Percentiles rank a stretch among this genome's conserved stretches.
phyloP scores from a whole-genome alignment of 2,113 vertebrate genomes.

The Psittacara wagleri region DNA sequence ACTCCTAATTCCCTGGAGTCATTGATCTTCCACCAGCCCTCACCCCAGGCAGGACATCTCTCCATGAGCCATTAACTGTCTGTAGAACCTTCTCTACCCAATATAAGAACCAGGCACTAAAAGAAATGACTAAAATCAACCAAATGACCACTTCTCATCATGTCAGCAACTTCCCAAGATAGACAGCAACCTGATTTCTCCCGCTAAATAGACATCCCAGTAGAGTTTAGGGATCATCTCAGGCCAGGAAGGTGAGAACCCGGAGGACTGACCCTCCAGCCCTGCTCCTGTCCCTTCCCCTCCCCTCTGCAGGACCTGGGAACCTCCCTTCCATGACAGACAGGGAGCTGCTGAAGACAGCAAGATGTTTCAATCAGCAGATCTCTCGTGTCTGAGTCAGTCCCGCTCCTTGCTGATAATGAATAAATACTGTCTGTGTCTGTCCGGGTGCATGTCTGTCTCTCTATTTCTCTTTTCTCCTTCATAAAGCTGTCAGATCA shows the following conservation, averaged over 20 bases:
- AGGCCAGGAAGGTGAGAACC: background rate
- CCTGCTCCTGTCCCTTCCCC: background rate
- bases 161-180: accelerated
- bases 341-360: background rate
- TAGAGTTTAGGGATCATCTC: background rate
- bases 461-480: slow-evolving; percentile 60
- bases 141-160: background rate
- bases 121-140: background rate
- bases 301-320: background rate
- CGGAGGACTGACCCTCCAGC: background rate
- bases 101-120: background rate
- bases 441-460: background rate
- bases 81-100: background rate
- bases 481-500: slow-evolving; percentile 56
- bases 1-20: background rate
- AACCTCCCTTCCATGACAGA: background rate
- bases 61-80: background rate
- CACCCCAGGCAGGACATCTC: background rate
- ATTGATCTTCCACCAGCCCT: background rate
- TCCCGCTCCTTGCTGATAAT: slow-evolving; percentile 19
- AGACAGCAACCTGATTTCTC: background rate
- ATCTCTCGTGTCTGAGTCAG: background rate
- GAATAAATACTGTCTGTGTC: slow-evolving; percentile 27
- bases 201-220: background rate
- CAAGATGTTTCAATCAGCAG: slow-evolving; percentile 39